Percentiles rank a stretch among this genome's conserved stretches.
Evolutionary conservation across 2,888 invertebrate genomes (phyloP).

Genomic region (Rhingia campestris): DNA sequence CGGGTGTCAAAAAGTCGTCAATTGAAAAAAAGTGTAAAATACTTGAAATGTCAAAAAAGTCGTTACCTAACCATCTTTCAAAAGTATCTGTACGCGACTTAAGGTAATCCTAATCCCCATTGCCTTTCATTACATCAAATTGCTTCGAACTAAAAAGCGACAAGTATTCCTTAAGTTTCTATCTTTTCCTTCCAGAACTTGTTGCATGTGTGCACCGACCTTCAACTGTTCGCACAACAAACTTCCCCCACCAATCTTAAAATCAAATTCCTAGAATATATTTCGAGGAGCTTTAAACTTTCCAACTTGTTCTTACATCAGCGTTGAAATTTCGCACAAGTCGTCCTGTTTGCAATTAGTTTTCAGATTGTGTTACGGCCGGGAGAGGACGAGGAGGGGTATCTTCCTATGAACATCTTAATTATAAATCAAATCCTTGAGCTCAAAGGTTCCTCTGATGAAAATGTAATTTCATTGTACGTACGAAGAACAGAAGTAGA

Average conservation of each 20-base stretch:
- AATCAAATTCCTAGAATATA: constrained; percentile 19
- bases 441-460: constrained; percentile 49
- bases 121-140: no score
- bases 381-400: background rate
- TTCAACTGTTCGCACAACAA: no score
- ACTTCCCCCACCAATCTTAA: background rate
- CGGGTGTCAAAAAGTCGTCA: no score
- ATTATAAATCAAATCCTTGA: constrained; percentile 42
- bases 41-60: no score
- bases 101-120: no score
- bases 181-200: background rate
- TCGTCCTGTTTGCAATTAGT: constrained; percentile 30
- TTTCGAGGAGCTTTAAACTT: constrained; percentile 9
- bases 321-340: background rate
- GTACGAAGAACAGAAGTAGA: background rate
- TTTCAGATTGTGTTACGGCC: constrained; percentile 1
- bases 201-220: no score
- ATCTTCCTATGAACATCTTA: constrained; percentile 26
- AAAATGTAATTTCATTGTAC: constrained; percentile 51
- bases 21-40: no score
- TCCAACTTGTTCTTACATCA: background rate
- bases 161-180: background rate
- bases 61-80: no score
- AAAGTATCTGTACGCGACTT: no score
- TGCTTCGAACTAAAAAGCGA: no score